These are phyloP conservation scores for Automeris io DNA, from an alignment of 2,888 invertebrate species.

Conservation along the genomic window DNA sequence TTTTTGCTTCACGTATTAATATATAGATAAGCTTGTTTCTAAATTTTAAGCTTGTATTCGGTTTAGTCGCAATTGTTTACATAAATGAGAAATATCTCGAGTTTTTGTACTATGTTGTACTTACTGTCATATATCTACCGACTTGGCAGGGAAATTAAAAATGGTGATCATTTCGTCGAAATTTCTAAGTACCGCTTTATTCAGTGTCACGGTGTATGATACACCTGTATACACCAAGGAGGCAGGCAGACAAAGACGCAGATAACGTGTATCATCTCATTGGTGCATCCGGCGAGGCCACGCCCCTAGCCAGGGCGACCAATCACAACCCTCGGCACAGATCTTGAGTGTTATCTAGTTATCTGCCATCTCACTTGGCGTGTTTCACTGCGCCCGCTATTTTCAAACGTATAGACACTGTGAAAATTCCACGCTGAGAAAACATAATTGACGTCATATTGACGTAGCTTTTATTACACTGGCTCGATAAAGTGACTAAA, in stretches of 20 bases:
- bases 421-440: conserved; percentile 7
- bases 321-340: conserved; percentile 65
- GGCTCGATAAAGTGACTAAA: too few species aligned
- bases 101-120: too few species aligned
- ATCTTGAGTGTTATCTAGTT: conserved; percentile 77
- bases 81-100: too few species aligned
- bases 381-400: conserved; percentile 42
- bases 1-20: too few species aligned
- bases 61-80: too few species aligned
- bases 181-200: too few species aligned
- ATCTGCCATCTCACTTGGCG: conserved; percentile 72
- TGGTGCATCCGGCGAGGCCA: conserved; percentile 76
- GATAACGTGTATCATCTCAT: conserved; percentile 75
- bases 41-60: too few species aligned
- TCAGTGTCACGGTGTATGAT: conserved; percentile 12
- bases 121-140: too few species aligned
- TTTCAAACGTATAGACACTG: conserved; percentile 42
- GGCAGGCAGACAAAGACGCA: conserved; percentile 77
- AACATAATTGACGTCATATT: neutral
- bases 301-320: conserved; percentile 58
- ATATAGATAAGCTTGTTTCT: too few species aligned
- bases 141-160: too few species aligned
- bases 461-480: conserved; percentile 22
- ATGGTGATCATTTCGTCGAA: too few species aligned
- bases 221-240: conserved; percentile 51